Conservation (phyloP, 2,888 invertebrate species). For the Oxyscelio sp. region DNA sequence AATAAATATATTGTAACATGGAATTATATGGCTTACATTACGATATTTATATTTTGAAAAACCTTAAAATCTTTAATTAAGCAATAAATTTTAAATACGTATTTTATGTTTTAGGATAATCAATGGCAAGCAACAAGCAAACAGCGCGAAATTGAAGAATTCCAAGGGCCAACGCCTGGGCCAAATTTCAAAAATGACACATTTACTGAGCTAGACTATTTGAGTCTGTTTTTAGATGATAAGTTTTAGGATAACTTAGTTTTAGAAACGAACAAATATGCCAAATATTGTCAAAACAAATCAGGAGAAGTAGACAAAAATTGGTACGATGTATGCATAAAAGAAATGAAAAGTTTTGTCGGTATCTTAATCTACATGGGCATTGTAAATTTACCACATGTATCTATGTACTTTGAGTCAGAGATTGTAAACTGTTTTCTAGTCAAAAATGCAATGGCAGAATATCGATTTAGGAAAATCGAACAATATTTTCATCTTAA, state of each 20-base stretch:
- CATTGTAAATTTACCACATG: constrained; percentile 8
- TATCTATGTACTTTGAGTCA: constrained; percentile 12
- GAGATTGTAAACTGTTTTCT: constrained; percentile 27
- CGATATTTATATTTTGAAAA: too few relatives aligned
- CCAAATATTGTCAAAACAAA: not conserved
- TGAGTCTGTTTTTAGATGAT: constrained; percentile 20
- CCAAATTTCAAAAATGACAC: not conserved
- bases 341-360: constrained; percentile 16
- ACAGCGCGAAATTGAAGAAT: not conserved
- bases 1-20: too few relatives aligned
- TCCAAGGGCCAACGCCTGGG: not conserved
- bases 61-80: too few relatives aligned
- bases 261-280: constrained; percentile 29
- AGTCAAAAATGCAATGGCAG: constrained; percentile 15
- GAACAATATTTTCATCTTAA: constrained; percentile 41
- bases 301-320: not conserved
- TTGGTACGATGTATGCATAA: not conserved
- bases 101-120: not conserved
- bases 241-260: constrained; percentile 13
- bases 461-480: constrained; percentile 27
- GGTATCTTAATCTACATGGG: constrained; percentile 30
- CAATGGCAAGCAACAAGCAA: not conserved
- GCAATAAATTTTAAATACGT: not conserved
- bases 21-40: too few relatives aligned
- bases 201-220: not conserved